Evolutionary conservation across 2,888 invertebrate species (phyloP).

Genomic region (Drosophila seclusa): DNA sequence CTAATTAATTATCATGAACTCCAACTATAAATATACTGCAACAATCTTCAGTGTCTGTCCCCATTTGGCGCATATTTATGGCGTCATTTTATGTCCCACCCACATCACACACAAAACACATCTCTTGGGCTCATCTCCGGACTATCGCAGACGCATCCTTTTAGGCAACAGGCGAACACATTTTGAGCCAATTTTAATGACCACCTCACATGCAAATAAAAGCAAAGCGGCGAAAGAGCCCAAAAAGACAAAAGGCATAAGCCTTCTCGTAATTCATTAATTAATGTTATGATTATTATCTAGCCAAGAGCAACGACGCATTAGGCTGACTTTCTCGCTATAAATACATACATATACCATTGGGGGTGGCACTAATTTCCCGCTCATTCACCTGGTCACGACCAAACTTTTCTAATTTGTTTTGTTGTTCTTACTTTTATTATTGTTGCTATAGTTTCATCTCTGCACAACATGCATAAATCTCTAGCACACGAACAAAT

Average conservation of each 20-base stretch:
- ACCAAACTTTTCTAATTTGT: constrained; percentile 71
- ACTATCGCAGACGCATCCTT: constrained; percentile 17
- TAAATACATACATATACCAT: not conserved
- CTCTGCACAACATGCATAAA: constrained; percentile 46
- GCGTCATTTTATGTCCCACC: constrained; percentile 40
- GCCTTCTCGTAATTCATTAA: constrained; percentile 63
- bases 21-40: constrained; percentile 41
- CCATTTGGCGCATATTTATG: constrained; percentile 58
- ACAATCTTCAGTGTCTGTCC: constrained; percentile 31
- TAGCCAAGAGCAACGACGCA: constrained; percentile 24
- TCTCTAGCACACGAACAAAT: constrained; percentile 47
- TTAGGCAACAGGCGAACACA: constrained; percentile 13
- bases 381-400: constrained; percentile 50
- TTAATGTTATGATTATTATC: constrained; percentile 71
- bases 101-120: not conserved
- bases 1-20: constrained; percentile 48
- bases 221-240: constrained; percentile 22
- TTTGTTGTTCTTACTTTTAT: constrained; percentile 24
- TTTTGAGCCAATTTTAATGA: constrained; percentile 51
- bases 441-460: constrained; percentile 27
- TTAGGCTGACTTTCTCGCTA: constrained; percentile 21
- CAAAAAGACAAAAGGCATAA: constrained; percentile 46
- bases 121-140: constrained; percentile 5
- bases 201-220: constrained; percentile 52
- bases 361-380: constrained; percentile 8